Conservation (phyloP, 2,113 vertebrate species). For the Equus quagga region DNA sequence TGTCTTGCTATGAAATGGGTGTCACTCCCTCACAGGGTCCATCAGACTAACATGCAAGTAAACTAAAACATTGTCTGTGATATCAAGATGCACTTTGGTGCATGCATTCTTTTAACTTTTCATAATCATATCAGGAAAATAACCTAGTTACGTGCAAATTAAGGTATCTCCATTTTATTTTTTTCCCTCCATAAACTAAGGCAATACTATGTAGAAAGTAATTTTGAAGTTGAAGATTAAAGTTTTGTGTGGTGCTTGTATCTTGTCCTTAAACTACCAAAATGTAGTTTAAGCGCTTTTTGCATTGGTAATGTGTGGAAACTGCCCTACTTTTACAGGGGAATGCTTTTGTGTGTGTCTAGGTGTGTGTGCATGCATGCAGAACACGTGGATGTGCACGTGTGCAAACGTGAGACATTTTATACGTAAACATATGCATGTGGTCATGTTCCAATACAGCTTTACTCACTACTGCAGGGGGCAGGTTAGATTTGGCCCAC, state of each 20-base stretch:
- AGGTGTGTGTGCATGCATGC: not conserved
- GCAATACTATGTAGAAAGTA: not conserved
- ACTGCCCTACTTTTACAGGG: not conserved
- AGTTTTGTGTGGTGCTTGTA: constrained; percentile 36
- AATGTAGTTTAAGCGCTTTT: not conserved
- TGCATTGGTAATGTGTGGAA: not conserved
- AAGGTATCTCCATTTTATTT: not conserved
- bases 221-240: not conserved
- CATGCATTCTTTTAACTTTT: not conserved
- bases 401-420: not conserved
- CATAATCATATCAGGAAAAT: constrained; percentile 48
- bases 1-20: not conserved
- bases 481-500: not conserved
- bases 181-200: not conserved
- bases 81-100: not conserved
- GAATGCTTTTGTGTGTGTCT: not conserved
- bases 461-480: not conserved
- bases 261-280: not conserved
- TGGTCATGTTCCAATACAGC: not conserved
- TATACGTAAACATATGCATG: not conserved
- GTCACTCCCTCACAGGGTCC: too few relatives aligned
- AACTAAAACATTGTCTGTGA: not conserved
- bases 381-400: not conserved
- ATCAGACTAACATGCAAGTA: not conserved
- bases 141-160: constrained; percentile 4